Percentiles rank a stretch among this genome's conserved stretches.
Conservation (phyloP, 2,888 invertebrate species). For the Meteorus colon region DNA sequence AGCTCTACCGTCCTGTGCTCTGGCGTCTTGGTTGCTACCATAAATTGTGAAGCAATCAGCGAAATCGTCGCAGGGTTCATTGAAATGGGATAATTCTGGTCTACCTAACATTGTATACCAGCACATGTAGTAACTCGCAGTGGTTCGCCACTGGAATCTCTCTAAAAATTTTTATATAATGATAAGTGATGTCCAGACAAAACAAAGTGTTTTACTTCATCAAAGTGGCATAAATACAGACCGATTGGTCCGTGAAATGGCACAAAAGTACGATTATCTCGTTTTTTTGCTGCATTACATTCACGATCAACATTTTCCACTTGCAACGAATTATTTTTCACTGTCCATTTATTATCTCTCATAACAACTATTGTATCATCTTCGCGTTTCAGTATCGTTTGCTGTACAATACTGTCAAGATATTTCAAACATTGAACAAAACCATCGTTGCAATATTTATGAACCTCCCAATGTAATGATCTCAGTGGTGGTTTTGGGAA, state of each 20-base stretch:
- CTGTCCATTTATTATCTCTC: slow-evolving; percentile 74
- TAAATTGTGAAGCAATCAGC: slow-evolving; percentile 76
- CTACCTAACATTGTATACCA: slow-evolving; percentile 78
- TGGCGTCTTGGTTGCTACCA: slow-evolving; percentile 75
- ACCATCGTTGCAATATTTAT: slow-evolving; percentile 75
- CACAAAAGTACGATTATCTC: slow-evolving; percentile 73
- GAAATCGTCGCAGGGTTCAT: slow-evolving; percentile 78
- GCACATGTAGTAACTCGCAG: slow-evolving; percentile 81
- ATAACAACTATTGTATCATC: slow-evolving; percentile 76
- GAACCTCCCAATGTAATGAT: slow-evolving; percentile 79
- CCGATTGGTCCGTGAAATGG: slow-evolving; percentile 76
- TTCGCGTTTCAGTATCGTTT: slow-evolving; percentile 73
- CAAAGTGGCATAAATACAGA: slow-evolving; percentile 47
- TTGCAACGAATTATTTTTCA: slow-evolving; percentile 66
- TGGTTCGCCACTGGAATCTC: slow-evolving; percentile 78
- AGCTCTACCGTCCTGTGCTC: slow-evolving; percentile 76
- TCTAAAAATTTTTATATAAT: slow-evolving; percentile 66
- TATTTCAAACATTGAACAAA: slow-evolving; percentile 78
- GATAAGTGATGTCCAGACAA: not conserved
- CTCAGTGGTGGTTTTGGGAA: slow-evolving; percentile 77
- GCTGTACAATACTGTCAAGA: slow-evolving; percentile 71
- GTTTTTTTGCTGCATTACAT: slow-evolving; percentile 73
- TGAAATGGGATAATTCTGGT: slow-evolving; percentile 75
- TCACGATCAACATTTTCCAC: slow-evolving; percentile 74
- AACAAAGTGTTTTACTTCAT: not conserved